These are phyloP conservation scores for Diprion similis DNA, from an alignment of 1,140 invertebrate genomes.

Conservation along the genomic window DNA sequence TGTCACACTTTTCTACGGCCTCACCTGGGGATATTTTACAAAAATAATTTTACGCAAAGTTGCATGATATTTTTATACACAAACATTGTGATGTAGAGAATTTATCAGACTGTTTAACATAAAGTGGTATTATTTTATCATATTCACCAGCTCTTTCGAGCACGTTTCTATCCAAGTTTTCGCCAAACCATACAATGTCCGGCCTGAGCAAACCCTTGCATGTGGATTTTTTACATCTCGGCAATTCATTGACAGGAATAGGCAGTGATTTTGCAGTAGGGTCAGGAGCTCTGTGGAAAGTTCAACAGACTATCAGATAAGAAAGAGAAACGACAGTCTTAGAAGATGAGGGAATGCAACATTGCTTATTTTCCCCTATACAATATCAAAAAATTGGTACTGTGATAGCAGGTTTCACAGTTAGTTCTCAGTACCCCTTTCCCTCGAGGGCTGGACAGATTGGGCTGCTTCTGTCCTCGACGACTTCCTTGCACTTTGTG, in stretches of 20 bases:
- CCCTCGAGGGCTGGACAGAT: slow-evolving; percentile 74
- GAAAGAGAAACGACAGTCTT: too few relatives aligned
- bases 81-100: slow-evolving; percentile 4
- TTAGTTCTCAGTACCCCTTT: slow-evolving; percentile 45
- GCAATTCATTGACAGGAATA: slow-evolving; percentile 74
- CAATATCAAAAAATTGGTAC: neutral
- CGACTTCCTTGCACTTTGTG: slow-evolving; percentile 75
- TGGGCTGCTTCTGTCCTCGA: slow-evolving; percentile 78
- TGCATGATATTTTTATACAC: slow-evolving; percentile 14
- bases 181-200: slow-evolving; percentile 92
- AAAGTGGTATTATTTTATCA: slow-evolving; percentile 20
- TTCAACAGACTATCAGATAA: too few relatives aligned
- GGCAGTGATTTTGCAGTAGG: slow-evolving; percentile 54
- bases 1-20: slow-evolving; percentile 77
- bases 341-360: neutral
- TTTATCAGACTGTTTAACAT: slow-evolving; percentile 20
- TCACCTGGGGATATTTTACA: slow-evolving; percentile 56
- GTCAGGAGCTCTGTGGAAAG: slow-evolving; percentile 61
- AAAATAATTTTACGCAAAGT: slow-evolving; percentile 11
- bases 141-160: slow-evolving; percentile 69
- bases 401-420: slow-evolving; percentile 15
- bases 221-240: slow-evolving; percentile 69
- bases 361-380: neutral
- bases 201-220: slow-evolving; percentile 82
- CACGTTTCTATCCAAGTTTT: slow-evolving; percentile 73